Percentiles rank a stretch among this genome's conserved stretches.
Conservation (phyloP, 2,113 vertebrate genomes). For the Lipophrys pholis region DNA sequence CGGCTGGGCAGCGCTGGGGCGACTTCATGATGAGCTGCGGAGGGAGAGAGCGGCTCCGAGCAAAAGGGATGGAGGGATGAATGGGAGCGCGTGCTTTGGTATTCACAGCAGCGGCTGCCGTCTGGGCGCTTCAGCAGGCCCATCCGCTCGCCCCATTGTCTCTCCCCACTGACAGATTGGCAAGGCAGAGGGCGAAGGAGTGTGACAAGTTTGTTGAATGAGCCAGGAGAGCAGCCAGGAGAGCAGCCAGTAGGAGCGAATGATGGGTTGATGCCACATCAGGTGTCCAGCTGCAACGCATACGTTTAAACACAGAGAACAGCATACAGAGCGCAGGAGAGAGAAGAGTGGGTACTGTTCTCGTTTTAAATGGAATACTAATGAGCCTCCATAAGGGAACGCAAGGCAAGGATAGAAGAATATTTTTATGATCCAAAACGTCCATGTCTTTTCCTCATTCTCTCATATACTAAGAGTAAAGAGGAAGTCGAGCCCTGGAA, state of each 20-base stretch:
- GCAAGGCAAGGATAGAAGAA: neutral
- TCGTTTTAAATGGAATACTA: conserved; percentile 10
- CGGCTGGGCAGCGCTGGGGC: neutral
- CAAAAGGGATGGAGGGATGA: neutral
- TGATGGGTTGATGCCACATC: conserved; percentile 45
- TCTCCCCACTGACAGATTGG: conserved; percentile 34
- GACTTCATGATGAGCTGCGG: conserved; percentile 5
- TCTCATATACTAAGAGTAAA: neutral
- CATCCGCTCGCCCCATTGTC: conserved; percentile 17
- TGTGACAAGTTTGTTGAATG: conserved; percentile 69
- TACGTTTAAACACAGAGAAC: conserved; percentile 1
- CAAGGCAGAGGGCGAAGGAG: conserved; percentile 30
- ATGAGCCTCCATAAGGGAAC: neutral
- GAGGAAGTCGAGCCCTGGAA: neutral
- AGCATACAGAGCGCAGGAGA: conserved; percentile 7
- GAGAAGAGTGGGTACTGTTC: neutral
- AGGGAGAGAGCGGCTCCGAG: neutral
- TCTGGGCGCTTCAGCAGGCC: conserved; percentile 26
- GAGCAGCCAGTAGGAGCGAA: conserved; percentile 21
- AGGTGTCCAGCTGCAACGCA: conserved; percentile 29
- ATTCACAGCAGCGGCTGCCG: conserved; percentile 53
- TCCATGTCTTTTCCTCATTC: neutral
- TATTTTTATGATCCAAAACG: neutral
- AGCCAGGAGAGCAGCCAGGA: conserved; percentile 56
- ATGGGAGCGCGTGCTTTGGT: conserved; percentile 30